These are phyloP conservation scores for Drosophila parabipectinata DNA, from an alignment of 1,140 invertebrate species.

Conservation along the genomic window DNA sequence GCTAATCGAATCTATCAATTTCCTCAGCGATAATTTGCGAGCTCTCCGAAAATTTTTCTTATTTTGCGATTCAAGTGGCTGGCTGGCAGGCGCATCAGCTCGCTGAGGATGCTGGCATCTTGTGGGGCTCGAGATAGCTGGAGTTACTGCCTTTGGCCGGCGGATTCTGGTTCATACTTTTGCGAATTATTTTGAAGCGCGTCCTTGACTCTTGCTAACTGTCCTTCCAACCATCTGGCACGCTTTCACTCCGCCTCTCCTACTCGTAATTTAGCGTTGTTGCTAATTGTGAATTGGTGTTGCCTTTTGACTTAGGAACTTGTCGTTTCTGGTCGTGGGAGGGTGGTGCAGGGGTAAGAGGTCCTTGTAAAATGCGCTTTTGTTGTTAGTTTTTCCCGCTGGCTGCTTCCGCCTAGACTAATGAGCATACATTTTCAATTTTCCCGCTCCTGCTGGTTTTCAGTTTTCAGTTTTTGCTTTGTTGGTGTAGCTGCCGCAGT, in stretches of 20 bases:
- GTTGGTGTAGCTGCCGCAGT: slow-evolving; percentile 7
- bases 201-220: slow-evolving; percentile 63
- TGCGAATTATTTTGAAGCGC: slow-evolving; percentile 27
- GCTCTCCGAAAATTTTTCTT: slow-evolving; percentile 60
- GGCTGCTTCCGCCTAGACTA: slow-evolving; percentile 40
- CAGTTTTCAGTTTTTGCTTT: slow-evolving; percentile 4
- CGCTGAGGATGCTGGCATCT: slow-evolving; percentile 46
- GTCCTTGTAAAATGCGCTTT: slow-evolving; percentile 71
- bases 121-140: slow-evolving; percentile 43
- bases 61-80: slow-evolving; percentile 11
- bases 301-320: slow-evolving; percentile 70
- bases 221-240: slow-evolving; percentile 28
- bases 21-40: slow-evolving; percentile 59
- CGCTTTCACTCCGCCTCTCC: slow-evolving; percentile 1
- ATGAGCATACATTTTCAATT: slow-evolving; percentile 67
- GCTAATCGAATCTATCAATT: slow-evolving; percentile 80
- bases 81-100: slow-evolving; percentile 57
- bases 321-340: slow-evolving; percentile 36
- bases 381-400: slow-evolving; percentile 51
- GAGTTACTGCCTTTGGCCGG: slow-evolving; percentile 41
- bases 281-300: slow-evolving; percentile 36
- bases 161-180: slow-evolving; percentile 48
- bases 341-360: not conserved
- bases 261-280: slow-evolving; percentile 8
- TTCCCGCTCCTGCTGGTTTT: slow-evolving; percentile 27